Conservation (phyloP, 2,888 invertebrate genomes). For the Folsomia manolachei region DNA sequence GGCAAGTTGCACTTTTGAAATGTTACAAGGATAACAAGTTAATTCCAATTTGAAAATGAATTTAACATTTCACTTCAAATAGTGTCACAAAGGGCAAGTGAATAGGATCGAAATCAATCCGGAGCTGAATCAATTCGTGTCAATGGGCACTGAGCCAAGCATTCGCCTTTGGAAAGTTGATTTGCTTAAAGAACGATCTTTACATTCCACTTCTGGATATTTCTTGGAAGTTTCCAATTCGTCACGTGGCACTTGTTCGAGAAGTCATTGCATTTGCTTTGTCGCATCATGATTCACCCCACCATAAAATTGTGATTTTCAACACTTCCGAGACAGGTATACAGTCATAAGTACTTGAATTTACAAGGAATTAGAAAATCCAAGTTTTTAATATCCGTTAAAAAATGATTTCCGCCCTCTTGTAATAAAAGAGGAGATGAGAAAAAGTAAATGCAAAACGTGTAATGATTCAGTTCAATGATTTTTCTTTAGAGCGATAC, state of each 20-base stretch:
- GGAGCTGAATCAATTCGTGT: conserved; percentile 44
- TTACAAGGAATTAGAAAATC: too few species aligned
- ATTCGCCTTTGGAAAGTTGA: conserved; percentile 47
- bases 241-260: conserved; percentile 37
- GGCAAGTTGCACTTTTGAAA: conserved; percentile 17
- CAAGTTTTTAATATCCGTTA: conserved; percentile 7
- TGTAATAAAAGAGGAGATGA: conserved; percentile 6
- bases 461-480: conserved; percentile 19
- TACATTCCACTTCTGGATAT: conserved; percentile 48
- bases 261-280: conserved; percentile 46
- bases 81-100: conserved; percentile 45
- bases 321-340: conserved; percentile 45
- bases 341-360: too few species aligned
- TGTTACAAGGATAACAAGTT: neutral
- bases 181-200: conserved; percentile 37
- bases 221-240: conserved; percentile 46
- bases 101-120: conserved; percentile 39
- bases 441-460: neutral
- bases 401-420: conserved; percentile 5
- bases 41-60: neutral
- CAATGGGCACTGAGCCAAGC: conserved; percentile 42
- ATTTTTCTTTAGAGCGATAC: conserved; percentile 40
- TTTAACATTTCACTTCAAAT: neutral
- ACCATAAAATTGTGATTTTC: conserved; percentile 46
- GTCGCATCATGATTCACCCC: conserved; percentile 38